Evolutionary conservation across 2,113 vertebrate genomes (phyloP).

Genomic region (Pao palembangensis): DNA sequence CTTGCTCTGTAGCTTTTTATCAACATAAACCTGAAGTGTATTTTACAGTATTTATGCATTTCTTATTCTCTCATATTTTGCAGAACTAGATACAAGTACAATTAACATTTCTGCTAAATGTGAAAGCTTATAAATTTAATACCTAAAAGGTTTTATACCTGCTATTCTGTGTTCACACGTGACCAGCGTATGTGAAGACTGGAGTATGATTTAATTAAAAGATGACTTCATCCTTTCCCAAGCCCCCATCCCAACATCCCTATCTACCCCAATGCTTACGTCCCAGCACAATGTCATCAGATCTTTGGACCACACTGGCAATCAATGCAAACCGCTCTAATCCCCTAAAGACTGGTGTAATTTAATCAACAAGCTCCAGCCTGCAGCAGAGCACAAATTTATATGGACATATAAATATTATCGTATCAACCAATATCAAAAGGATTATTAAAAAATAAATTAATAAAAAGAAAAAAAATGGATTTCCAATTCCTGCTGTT

Average conservation of each 20-base stretch:
- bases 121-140: background rate
- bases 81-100: background rate
- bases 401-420: background rate
- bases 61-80: background rate
- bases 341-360: slow-evolving; percentile 57
- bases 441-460: too few relatives aligned
- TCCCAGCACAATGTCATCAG: slow-evolving; percentile 36
- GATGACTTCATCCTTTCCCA: slow-evolving; percentile 68
- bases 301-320: slow-evolving; percentile 57
- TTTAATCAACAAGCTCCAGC: slow-evolving; percentile 52
- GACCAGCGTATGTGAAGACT: slow-evolving; percentile 16
- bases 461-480: too few relatives aligned
- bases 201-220: slow-evolving; percentile 52
- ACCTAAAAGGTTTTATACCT: slow-evolving; percentile 9
- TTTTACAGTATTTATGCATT: background rate
- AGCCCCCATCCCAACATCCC: slow-evolving; percentile 7
- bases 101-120: background rate
- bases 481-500: too few relatives aligned
- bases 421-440: background rate
- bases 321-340: slow-evolving; percentile 37
- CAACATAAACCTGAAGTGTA: background rate
- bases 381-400: slow-evolving; percentile 29
- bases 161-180: slow-evolving; percentile 27
- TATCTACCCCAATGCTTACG: slow-evolving; percentile 13
- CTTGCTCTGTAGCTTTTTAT: background rate